Percentiles rank a stretch among this genome's conserved stretches.
phyloP scores from a whole-genome alignment of 1,140 invertebrate genomes.

The Steinernema feltiae region DNA sequence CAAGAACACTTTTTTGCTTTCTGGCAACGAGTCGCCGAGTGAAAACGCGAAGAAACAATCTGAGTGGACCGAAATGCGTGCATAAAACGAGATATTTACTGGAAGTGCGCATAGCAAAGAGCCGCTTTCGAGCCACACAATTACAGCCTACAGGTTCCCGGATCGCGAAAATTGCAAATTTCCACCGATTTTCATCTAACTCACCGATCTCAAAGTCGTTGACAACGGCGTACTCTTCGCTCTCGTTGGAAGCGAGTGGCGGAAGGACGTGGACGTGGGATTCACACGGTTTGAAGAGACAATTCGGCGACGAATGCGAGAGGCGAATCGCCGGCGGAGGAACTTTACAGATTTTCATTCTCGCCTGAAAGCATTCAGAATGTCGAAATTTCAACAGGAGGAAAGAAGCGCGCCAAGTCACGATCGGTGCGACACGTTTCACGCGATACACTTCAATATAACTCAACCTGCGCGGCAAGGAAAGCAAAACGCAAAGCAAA shows the following conservation, averaged over 20 bases:
- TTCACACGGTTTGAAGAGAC: neutral
- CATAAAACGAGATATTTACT: too few species aligned
- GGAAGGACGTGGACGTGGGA: neutral
- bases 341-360: neutral
- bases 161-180: too few species aligned
- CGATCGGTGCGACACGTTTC: neutral
- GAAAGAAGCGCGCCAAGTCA: neutral
- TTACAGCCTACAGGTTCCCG: too few species aligned
- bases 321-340: neutral
- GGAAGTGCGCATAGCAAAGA: too few species aligned
- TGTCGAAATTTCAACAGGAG: neutral
- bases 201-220: neutral
- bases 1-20: too few species aligned
- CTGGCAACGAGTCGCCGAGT: too few species aligned
- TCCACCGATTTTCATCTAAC: neutral
- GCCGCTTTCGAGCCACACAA: too few species aligned
- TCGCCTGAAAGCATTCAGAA: neutral
- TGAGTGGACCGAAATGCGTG: too few species aligned
- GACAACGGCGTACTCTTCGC: neutral
- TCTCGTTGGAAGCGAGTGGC: neutral
- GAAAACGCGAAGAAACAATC: too few species aligned
- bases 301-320: constrained; percentile 4
- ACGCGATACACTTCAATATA: too few species aligned
- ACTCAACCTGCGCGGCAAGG: too few species aligned
- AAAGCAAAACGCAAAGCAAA: too few species aligned